phyloP scores from a whole-genome alignment of 2,113 vertebrate species.

The Cottus gobio region DNA sequence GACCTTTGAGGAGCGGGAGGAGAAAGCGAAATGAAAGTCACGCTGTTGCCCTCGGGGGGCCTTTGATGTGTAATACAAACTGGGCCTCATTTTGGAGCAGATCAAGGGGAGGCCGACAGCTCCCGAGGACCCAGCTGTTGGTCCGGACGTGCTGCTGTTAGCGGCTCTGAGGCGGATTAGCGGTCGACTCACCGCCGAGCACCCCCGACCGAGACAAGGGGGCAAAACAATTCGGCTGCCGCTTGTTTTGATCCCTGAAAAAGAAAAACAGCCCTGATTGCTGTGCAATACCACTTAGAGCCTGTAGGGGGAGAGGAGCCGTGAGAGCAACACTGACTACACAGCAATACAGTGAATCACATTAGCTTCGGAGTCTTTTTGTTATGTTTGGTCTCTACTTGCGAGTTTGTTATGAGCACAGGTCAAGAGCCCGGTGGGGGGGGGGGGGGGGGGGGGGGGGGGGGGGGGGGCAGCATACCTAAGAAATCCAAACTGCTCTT shows the following conservation, averaged over 20 bases:
- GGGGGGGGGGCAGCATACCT: constrained; percentile 59
- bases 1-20: background rate
- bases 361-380: background rate
- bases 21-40: constrained; percentile 26
- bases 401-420: constrained; percentile 31
- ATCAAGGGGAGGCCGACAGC: constrained; percentile 31
- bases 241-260: background rate
- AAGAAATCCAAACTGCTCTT: constrained; percentile 73
- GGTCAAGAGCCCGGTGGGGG: constrained; percentile 7
- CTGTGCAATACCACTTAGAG: too few relatives aligned
- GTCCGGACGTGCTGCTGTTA: constrained; percentile 28
- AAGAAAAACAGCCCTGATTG: background rate
- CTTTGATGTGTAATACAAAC: constrained; percentile 58
- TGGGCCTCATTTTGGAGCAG: constrained; percentile 3
- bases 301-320: background rate
- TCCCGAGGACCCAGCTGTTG: constrained; percentile 55
- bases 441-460: too few relatives aligned
- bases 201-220: background rate
- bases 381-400: constrained; percentile 3
- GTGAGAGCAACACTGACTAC: background rate
- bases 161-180: constrained; percentile 41
- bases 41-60: background rate
- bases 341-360: too few relatives aligned
- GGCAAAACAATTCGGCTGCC: background rate
- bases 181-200: constrained; percentile 12